Evolutionary conservation across 2,797 vertebrate species (phyloP).

Genomic region (Gymnodraco acuticeps): DNA sequence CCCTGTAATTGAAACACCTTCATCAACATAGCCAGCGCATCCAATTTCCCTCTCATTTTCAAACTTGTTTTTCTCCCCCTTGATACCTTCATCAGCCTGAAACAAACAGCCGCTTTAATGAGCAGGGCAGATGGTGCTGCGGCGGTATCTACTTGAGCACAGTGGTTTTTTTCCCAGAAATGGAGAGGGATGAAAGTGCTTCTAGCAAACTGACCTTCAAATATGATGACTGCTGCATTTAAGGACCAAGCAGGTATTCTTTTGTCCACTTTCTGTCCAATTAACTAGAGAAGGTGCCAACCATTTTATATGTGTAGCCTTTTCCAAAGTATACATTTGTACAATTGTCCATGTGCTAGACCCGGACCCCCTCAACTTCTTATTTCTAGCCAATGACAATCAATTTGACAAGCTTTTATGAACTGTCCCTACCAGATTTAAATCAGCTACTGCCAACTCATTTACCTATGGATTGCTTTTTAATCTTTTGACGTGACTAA

Average conservation of each 20-base stretch:
- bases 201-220: conserved; percentile 21
- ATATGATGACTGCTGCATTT: background rate
- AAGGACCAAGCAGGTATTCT: background rate
- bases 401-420: background rate
- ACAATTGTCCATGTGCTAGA: too few species aligned
- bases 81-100: conserved; percentile 51
- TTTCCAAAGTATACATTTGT: background rate
- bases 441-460: background rate
- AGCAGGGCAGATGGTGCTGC: conserved; percentile 33
- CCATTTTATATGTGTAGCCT: background rate
- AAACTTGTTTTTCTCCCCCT: conserved; percentile 17
- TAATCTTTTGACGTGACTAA: background rate
- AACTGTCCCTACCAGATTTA: background rate
- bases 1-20: conserved; percentile 25
- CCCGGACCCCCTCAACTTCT: too few species aligned
- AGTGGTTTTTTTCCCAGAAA: conserved; percentile 18
- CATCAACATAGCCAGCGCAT: conserved; percentile 24
- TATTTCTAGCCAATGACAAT: background rate
- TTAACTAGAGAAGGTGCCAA: background rate
- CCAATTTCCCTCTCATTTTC: conserved; percentile 36
- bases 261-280: background rate
- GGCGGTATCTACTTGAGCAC: conserved; percentile 21
- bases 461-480: background rate
- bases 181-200: conserved; percentile 25
- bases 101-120: conserved; percentile 42